Evolutionary conservation across 2,888 invertebrate species (phyloP).

Genomic region (Biston betularia): DNA sequence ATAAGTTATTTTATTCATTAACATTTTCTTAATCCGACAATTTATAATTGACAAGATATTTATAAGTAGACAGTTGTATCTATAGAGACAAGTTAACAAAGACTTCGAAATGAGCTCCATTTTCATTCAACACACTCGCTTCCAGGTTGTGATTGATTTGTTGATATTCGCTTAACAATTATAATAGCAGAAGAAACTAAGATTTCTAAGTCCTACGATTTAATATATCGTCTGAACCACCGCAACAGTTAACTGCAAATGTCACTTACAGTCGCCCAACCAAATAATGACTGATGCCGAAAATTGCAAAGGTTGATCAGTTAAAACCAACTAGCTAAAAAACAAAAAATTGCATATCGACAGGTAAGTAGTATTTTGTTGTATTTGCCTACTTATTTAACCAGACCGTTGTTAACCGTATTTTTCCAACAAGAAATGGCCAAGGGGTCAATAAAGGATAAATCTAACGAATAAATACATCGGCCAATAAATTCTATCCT

Average conservation of each 20-base stretch:
- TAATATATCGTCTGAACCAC: neutral
- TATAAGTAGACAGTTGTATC: conserved; percentile 43
- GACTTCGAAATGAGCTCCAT: conserved; percentile 46
- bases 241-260: neutral
- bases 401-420: neutral
- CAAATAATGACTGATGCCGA: neutral
- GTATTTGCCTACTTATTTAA: neutral
- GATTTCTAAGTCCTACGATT: neutral
- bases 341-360: neutral
- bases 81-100: conserved; percentile 44
- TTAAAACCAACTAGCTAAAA: too few species aligned
- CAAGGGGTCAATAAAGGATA: conserved; percentile 7
- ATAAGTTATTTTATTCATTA: conserved; percentile 5
- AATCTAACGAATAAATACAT: conserved; percentile 24
- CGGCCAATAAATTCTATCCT: conserved; percentile 3
- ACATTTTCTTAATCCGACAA: conserved; percentile 35
- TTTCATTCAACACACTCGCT: conserved; percentile 22
- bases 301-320: too few species aligned
- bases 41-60: conserved; percentile 59
- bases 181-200: too few species aligned
- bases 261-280: neutral
- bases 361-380: neutral
- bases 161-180: too few species aligned
- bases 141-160: too few species aligned
- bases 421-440: conserved; percentile 7